These are phyloP conservation scores for Ostrea edulis DNA, from an alignment of 1,140 invertebrate species.

Conservation along the genomic window DNA sequence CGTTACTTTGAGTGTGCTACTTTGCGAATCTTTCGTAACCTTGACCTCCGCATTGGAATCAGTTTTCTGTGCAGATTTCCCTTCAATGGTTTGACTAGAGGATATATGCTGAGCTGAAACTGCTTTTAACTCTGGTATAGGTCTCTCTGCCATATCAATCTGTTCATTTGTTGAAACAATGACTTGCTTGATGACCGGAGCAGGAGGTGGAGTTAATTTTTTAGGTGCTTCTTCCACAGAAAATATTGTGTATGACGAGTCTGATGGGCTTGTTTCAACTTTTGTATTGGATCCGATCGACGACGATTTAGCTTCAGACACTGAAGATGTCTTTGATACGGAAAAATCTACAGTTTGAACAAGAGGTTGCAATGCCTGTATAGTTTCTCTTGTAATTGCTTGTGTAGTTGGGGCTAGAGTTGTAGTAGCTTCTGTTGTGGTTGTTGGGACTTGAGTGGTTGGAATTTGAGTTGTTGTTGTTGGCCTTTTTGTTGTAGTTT, in stretches of 20 bases:
- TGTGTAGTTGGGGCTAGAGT: conserved; percentile 25
- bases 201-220: conserved; percentile 5
- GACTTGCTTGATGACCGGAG: background rate
- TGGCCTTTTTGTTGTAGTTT: background rate
- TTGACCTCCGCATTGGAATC: background rate
- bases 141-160: background rate
- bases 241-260: background rate
- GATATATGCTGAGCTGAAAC: background rate
- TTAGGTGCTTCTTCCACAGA: background rate
- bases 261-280: background rate
- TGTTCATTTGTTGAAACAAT: background rate
- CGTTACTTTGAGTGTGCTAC: background rate
- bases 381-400: background rate
- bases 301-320: background rate
- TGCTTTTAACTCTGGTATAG: background rate
- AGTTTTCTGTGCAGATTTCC: background rate
- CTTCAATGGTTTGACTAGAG: background rate
- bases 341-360: background rate
- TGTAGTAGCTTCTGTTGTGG: conserved; percentile 4
- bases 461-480: background rate
- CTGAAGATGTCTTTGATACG: background rate
- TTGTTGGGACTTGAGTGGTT: conserved; percentile 17
- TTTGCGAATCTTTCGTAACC: background rate
- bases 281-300: background rate
- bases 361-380: background rate